Base-by-base conservation (phyloP, 2,797 vertebrate genomes). In the Coccyzus lansbergi region DNA sequence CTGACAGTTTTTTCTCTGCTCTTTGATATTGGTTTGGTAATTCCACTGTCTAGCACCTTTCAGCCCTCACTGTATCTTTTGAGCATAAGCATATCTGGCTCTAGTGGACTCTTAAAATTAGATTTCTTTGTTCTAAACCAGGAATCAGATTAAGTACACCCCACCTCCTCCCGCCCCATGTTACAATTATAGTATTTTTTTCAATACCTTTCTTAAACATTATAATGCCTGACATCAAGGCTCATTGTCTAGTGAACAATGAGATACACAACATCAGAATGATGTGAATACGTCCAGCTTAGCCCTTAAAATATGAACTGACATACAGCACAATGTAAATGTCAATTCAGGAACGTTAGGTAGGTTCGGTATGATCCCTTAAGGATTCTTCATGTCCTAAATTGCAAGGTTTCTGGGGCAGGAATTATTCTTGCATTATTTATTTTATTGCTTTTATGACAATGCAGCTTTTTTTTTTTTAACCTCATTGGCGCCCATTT, bases 321-420 rank as follows among this genome's bases (percentile, higher is more conserved):
- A 75, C 80, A 68, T 48, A 69, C 59, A 90, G 86, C 78, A 86
- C 67, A 88, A 86, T 81, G 91, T 85, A 95, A 90, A 87, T 83
- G 87, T 93, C 89, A 82, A 1, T 56, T 86, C 81, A 76, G 87
- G 74, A 86, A 79, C 68, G 46, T 78, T 79, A 86, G 68, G 53
- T 89, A 90, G 71, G 59, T 83, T 95, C 81, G 42, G 62, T 81
- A 67, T 16, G 76, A 86, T 95, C 95, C 95, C 92, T 81, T 72
- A 89, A 93, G 92, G 62, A 89, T 92, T 95, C 79, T 83, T 94
- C 90, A 44, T 76, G 88, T 68, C 92, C 95, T 96, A 86, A 95
- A 95, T 95, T 94, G 79, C 55, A 60, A 83, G 92, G 84, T 95
- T 94, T 95, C 95, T 96, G 92, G 94, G 86, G 21, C 95, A 96